Conservation (phyloP, 1,140 invertebrate species). For the Diabrotica undecimpunctata region DNA sequence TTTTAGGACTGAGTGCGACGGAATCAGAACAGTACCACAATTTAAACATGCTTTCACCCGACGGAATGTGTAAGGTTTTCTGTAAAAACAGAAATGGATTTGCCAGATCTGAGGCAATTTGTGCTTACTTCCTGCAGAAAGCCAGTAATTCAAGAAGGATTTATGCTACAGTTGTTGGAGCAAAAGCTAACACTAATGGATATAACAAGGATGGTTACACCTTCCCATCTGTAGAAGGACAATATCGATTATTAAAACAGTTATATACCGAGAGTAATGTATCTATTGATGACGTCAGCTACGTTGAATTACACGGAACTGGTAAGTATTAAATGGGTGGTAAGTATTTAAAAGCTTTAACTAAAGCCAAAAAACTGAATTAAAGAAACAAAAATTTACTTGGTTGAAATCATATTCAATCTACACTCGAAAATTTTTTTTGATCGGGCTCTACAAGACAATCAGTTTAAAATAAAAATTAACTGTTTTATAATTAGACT, state of each 20-base stretch:
- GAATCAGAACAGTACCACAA: no score
- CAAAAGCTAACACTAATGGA: constrained; percentile 77
- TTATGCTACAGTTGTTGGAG: constrained; percentile 56
- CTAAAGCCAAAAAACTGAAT: no score
- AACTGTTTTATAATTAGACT: no score
- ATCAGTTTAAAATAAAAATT: no score
- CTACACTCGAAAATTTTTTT: no score
- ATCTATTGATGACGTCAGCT: constrained; percentile 64
- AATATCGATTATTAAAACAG: constrained; percentile 71
- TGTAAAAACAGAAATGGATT: constrained; percentile 75
- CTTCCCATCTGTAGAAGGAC: constrained; percentile 79
- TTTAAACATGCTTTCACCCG: constrained; percentile 74
- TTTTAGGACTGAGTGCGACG: no score
- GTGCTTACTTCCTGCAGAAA: constrained; percentile 77
- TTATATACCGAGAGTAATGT: constrained; percentile 58
- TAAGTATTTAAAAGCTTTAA: no score
- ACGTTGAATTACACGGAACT: constrained; percentile 54
- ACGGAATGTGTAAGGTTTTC: constrained; percentile 85
- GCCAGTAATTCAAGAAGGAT: constrained; percentile 69
- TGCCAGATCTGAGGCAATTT: constrained; percentile 68
- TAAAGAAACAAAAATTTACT: no score
- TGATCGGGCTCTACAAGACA: no score
- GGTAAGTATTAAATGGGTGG: constrained; percentile 38
- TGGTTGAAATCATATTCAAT: no score
- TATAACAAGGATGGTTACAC: constrained; percentile 75